Evolutionary conservation across 2,113 vertebrate genomes (phyloP).

Genomic region (Eira barbara): DNA sequence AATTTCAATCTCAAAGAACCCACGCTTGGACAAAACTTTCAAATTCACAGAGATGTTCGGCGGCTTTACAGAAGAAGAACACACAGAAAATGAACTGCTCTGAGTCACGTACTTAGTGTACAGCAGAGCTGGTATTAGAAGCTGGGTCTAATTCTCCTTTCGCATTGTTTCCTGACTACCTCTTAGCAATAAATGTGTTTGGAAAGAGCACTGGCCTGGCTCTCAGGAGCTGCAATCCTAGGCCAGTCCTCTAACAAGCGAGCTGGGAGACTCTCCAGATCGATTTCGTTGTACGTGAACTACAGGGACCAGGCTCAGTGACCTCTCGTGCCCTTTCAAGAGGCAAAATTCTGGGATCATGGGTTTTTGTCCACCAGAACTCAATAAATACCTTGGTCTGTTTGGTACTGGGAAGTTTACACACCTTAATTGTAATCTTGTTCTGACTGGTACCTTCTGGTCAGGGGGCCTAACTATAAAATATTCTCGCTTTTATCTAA

Average conservation of each 20-base stretch:
- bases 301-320: background rate
- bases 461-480: background rate
- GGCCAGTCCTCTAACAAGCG: background rate
- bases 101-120: background rate
- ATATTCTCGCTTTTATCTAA: background rate
- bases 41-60: background rate
- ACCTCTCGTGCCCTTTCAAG: background rate
- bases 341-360: background rate
- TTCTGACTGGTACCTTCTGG: background rate
- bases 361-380: background rate
- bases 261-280: background rate
- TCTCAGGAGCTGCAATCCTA: background rate
- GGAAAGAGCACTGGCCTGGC: background rate
- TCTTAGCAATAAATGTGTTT: background rate
- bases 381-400: background rate
- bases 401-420: background rate
- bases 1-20: background rate
- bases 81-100: background rate
- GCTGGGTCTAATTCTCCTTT: background rate
- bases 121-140: background rate
- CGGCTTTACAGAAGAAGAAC: background rate
- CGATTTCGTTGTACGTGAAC: background rate
- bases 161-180: background rate
- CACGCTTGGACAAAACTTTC: background rate
- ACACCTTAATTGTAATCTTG: background rate